Percentiles rank a stretch among this genome's conserved stretches.
Evolutionary conservation across 2,888 invertebrate species (phyloP).

Genomic region (Trichogramma dendrolimi): DNA sequence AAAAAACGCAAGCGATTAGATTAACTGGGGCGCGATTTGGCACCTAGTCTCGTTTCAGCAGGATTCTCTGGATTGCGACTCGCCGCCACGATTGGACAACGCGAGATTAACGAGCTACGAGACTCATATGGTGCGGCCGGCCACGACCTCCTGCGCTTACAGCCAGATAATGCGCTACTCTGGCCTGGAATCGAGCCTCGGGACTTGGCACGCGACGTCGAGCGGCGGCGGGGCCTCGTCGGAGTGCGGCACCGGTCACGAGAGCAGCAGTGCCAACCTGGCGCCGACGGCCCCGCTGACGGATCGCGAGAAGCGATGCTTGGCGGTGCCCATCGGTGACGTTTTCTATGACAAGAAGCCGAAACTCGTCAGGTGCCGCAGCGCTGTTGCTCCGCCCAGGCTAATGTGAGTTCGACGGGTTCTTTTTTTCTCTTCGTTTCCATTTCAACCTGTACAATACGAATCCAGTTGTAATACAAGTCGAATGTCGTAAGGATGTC

Average conservation of each 20-base stretch:
- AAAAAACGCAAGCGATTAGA: too few species aligned
- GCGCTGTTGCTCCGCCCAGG: slow-evolving; percentile 31
- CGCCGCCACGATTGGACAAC: slow-evolving; percentile 18
- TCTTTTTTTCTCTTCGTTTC: neutral
- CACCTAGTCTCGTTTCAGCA: slow-evolving; percentile 47
- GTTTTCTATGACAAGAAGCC: slow-evolving; percentile 44
- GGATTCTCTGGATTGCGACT: slow-evolving; percentile 42
- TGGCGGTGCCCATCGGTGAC: slow-evolving; percentile 49
- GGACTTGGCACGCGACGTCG: neutral
- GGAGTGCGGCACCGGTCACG: neutral
- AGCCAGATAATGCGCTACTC: slow-evolving; percentile 5
- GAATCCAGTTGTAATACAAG: too few species aligned
- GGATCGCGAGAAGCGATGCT: slow-evolving; percentile 48
- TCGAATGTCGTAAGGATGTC: too few species aligned
- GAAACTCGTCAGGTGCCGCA: slow-evolving; percentile 44
- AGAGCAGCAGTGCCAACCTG: neutral
- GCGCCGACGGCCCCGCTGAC: slow-evolving; percentile 35
- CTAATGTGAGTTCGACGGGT: slow-evolving; percentile 32
- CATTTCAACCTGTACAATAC: too few species aligned
- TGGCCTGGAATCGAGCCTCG: neutral
- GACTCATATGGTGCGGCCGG: neutral
- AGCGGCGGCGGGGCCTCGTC: neutral
- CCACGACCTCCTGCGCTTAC: slow-evolving; percentile 4
- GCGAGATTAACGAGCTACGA: neutral
- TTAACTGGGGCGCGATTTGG: neutral